Conservation (phyloP, 2,888 invertebrate genomes). For the Clepsis dumicolana region DNA sequence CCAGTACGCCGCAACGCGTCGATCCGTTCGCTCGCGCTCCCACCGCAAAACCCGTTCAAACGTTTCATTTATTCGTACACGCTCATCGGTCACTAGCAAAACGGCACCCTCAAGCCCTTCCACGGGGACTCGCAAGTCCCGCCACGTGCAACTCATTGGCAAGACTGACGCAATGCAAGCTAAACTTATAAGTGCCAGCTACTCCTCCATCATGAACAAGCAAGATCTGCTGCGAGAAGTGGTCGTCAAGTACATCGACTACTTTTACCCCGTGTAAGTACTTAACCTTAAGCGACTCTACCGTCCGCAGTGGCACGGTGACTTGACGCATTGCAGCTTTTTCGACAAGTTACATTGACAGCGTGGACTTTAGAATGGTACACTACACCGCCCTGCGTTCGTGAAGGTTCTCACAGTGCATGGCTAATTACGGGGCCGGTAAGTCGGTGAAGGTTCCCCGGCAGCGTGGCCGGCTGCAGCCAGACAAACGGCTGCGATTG, state of each 20-base stretch:
- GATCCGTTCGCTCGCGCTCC: constrained; percentile 77
- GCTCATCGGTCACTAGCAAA: constrained; percentile 61
- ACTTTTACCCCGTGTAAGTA: constrained; percentile 90
- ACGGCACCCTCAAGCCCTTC: constrained; percentile 71
- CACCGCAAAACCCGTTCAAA: constrained; percentile 58
- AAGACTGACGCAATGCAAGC: constrained; percentile 83
- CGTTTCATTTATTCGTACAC: constrained; percentile 67
- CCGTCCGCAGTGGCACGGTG: constrained; percentile 48
- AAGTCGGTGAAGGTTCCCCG: constrained; percentile 83
- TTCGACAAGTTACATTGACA: constrained; percentile 35
- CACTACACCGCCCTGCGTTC: constrained; percentile 43
- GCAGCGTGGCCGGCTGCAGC: constrained; percentile 74
- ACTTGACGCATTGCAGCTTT: constrained; percentile 71
- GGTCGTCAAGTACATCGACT: constrained; percentile 90
- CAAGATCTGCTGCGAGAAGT: constrained; percentile 90
- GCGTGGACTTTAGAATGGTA: constrained; percentile 31
- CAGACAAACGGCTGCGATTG: constrained; percentile 70
- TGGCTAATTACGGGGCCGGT: constrained; percentile 74
- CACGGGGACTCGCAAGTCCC: constrained; percentile 72
- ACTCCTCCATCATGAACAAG: constrained; percentile 88
- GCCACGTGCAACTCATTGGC: constrained; percentile 61
- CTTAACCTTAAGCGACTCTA: constrained; percentile 53
- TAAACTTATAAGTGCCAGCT: constrained; percentile 87
- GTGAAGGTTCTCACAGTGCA: constrained; percentile 71
- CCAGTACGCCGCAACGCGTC: constrained; percentile 85